Evolutionary conservation across 2,113 vertebrate species (phyloP).

Genomic region (Sorex fumeus): DNA sequence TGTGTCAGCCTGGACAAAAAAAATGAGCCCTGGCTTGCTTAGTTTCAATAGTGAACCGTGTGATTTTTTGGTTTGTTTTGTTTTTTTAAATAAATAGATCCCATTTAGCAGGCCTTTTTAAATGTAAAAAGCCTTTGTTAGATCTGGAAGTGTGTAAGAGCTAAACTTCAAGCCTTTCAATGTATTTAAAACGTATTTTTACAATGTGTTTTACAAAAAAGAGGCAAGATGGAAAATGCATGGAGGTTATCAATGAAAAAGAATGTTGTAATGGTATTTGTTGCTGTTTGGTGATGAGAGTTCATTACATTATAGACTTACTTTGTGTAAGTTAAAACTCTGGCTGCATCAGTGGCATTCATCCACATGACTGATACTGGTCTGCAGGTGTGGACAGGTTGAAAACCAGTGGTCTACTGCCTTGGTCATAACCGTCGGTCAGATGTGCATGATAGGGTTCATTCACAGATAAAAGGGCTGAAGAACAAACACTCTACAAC

Average conservation of each 20-base stretch:
- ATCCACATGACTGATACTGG: too few species aligned
- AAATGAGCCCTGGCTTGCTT: neutral
- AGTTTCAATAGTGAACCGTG: neutral
- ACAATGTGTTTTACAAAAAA: neutral
- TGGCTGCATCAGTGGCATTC: neutral
- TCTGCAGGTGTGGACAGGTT: too few species aligned
- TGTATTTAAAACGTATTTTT: conserved; percentile 54
- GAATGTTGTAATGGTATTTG: neutral
- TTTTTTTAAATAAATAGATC: too few species aligned
- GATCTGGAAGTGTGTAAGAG: conserved; percentile 39
- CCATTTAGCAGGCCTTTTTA: conserved; percentile 31
- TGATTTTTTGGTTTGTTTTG: neutral
- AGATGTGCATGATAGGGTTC: too few species aligned
- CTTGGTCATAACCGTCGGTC: too few species aligned
- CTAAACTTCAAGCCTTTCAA: conserved; percentile 27
- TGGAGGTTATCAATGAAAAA: conserved; percentile 8
- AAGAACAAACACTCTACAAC: too few species aligned
- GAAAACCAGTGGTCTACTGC: too few species aligned
- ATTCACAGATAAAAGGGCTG: too few species aligned
- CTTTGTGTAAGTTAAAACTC: conserved; percentile 40
- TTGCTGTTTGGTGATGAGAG: neutral
- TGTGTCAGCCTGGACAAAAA: neutral
- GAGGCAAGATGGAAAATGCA: neutral
- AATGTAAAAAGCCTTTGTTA: conserved; percentile 43
- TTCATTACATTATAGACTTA: conserved; percentile 13